These are phyloP conservation scores for Champsocephalus esox DNA, from an alignment of 2,797 vertebrate species.

Conservation along the genomic window DNA sequence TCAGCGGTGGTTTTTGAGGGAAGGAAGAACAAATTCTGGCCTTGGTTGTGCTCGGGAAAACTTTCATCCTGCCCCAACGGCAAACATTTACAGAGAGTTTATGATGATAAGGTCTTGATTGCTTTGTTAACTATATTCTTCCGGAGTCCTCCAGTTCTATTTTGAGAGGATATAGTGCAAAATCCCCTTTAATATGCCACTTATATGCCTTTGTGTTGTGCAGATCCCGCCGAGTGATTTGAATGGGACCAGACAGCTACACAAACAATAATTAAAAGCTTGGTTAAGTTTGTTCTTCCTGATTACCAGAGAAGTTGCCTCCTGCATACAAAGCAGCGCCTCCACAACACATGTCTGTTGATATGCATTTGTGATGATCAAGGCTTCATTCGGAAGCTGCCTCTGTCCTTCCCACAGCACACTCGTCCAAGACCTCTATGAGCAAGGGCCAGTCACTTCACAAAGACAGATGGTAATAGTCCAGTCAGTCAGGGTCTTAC, in stretches of 20 bases:
- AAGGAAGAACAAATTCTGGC: not conserved
- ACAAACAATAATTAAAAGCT: conserved; percentile 87
- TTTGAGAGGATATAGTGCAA: conserved; percentile 55
- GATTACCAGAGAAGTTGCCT: conserved; percentile 78
- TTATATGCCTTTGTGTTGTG: conserved; percentile 58
- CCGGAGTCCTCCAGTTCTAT: conserved; percentile 47
- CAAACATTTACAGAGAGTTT: conserved; percentile 31
- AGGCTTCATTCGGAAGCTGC: conserved; percentile 59
- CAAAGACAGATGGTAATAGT: conserved; percentile 68
- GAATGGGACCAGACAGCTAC: conserved; percentile 79
- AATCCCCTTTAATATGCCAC: conserved; percentile 63
- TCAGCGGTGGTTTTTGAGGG: not conserved
- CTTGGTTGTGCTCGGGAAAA: not conserved
- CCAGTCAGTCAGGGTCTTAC: conserved; percentile 41
- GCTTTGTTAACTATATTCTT: conserved; percentile 47
- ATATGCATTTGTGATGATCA: conserved; percentile 71
- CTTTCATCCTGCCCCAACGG: conserved; percentile 17
- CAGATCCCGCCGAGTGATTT: conserved; percentile 64
- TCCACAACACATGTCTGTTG: conserved; percentile 62
- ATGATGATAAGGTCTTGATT: conserved; percentile 54
- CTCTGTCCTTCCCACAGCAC: conserved; percentile 56
- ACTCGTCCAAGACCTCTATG: conserved; percentile 56
- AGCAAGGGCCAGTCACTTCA: conserved; percentile 61
- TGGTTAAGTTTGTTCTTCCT: conserved; percentile 84
- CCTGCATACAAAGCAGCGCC: conserved; percentile 69